These are phyloP conservation scores for Agrotis exclamationis DNA, from an alignment of 2,888 invertebrate species.

Conservation along the genomic window DNA sequence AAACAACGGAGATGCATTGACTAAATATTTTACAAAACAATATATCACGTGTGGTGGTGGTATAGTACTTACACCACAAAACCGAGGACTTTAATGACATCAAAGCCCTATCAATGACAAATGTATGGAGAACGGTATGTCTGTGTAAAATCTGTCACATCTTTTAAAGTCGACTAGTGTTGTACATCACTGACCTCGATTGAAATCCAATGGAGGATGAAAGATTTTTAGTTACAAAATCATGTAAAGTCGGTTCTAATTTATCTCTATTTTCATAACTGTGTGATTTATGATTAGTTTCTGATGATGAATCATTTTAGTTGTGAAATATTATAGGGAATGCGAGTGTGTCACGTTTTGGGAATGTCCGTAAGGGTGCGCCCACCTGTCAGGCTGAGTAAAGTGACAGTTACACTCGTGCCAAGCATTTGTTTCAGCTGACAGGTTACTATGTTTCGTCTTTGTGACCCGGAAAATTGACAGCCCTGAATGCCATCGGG, in stretches of 20 bases:
- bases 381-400: slow-evolving; percentile 50
- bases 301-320: slow-evolving; percentile 40
- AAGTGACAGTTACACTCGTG: slow-evolving; percentile 45
- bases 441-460: slow-evolving; percentile 24
- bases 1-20: slow-evolving; percentile 66
- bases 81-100: no score
- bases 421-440: slow-evolving; percentile 50
- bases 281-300: slow-evolving; percentile 40
- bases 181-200: background rate
- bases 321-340: slow-evolving; percentile 38
- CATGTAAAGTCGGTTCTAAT: background rate
- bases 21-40: slow-evolving; percentile 1
- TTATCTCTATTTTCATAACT: slow-evolving; percentile 22
- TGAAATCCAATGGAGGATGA: background rate
- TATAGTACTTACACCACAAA: no score
- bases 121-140: no score
- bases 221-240: background rate
- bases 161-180: background rate
- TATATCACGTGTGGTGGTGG: no score
- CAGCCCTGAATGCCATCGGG: background rate
- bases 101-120: no score
- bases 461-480: background rate
- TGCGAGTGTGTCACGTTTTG: slow-evolving; percentile 3
- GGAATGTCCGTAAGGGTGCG: slow-evolving; percentile 23
- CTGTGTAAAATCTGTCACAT: background rate